These are phyloP conservation scores for Holothuria leucospilota DNA, from an alignment of 53 echinoderm and acorn worm genomes.

Conservation along the genomic window DNA sequence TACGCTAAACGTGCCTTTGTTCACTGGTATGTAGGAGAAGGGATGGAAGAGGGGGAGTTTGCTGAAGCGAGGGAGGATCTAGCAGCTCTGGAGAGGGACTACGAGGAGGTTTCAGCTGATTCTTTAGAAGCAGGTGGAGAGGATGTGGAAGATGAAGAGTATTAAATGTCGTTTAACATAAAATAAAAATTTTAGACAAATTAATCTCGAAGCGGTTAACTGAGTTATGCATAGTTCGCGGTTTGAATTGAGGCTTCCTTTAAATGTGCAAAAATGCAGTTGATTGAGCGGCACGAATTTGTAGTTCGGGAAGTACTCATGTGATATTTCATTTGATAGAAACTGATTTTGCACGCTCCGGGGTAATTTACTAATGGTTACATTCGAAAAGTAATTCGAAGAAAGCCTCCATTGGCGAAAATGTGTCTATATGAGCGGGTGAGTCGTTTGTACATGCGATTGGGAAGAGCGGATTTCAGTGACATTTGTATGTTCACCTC, in stretches of 20 bases:
- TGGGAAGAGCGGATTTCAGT: no score
- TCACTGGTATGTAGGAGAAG: slow-evolving; percentile 70
- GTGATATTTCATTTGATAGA: no score
- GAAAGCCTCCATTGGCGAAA: no score
- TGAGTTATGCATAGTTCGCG: not conserved
- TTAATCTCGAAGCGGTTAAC: not conserved
- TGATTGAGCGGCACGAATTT: not conserved
- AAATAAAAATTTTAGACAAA: not conserved
- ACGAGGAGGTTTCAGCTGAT: slow-evolving; percentile 66
- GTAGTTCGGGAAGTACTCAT: no score
- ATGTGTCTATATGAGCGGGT: no score
- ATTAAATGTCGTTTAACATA: not conserved
- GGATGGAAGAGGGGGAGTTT: slow-evolving; percentile 69
- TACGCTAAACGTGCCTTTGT: slow-evolving; percentile 57
- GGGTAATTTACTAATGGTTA: no score
- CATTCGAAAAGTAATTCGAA: no score
- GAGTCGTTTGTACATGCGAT: no score
- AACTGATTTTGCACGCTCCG: no score
- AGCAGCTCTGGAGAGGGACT: slow-evolving; percentile 57
- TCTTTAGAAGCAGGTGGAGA: slow-evolving; percentile 11
- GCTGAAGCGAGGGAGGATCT: slow-evolving; percentile 67
- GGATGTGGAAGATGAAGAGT: slow-evolving; percentile 25
- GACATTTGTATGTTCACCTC: no score
- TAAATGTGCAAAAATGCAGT: not conserved
- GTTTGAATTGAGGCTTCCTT: not conserved